Conservation (phyloP, 2,888 invertebrate genomes). For the Heliconius ethilla region DNA sequence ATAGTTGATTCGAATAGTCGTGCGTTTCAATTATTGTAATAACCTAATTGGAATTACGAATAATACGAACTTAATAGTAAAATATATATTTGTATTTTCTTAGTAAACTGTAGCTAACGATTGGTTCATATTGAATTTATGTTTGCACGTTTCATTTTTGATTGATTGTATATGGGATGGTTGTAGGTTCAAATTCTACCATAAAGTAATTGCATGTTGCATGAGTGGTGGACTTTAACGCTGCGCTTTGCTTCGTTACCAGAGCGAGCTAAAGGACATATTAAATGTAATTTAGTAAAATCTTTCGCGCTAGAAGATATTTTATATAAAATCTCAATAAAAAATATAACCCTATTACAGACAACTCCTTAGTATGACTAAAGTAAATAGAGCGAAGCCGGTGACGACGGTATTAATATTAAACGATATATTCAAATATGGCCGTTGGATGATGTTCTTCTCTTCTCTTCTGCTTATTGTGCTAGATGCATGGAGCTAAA, state of each 20-base stretch:
- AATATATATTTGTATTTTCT: not conserved
- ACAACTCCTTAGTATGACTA: not conserved
- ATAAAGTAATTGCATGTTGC: no score
- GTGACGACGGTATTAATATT: not conserved
- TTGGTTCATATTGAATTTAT: no score
- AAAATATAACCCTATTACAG: not conserved
- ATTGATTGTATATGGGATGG: no score
- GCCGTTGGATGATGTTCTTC: not conserved
- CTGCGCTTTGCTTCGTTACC: no score
- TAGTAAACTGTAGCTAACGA: not conserved
- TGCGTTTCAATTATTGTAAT: conserved; percentile 14
- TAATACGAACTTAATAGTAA: not conserved
- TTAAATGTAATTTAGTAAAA: not conserved
- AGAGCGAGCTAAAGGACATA: no score
- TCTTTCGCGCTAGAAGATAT: not conserved
- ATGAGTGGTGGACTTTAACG: no score
- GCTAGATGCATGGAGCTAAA: no score
- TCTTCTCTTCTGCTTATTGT: no score
- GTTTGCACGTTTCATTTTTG: no score
- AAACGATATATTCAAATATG: not conserved
- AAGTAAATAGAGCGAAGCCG: not conserved
- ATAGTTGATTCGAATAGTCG: not conserved
- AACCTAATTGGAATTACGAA: conserved; percentile 9
- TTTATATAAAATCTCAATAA: not conserved
- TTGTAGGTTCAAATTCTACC: no score